Conservation (phyloP, 1,140 invertebrate genomes). For the Eulimnadia texana region DNA sequence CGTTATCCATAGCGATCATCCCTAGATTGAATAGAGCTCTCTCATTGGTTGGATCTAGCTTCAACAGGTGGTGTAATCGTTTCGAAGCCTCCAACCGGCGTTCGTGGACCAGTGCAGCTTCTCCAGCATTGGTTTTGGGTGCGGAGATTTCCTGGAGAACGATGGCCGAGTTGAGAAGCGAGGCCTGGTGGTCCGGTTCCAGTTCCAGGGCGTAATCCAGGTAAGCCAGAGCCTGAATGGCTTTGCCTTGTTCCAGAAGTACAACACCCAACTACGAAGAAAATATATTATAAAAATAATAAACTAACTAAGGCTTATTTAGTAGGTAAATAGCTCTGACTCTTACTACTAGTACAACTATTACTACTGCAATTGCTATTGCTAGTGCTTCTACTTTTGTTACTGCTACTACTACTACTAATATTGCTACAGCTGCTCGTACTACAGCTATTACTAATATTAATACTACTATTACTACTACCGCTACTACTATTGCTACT, state of each 20-base stretch:
- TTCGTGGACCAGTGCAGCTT: neutral
- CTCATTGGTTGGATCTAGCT: slow-evolving; percentile 58
- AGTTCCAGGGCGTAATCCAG: slow-evolving; percentile 83
- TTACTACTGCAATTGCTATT: no score
- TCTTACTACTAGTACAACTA: no score
- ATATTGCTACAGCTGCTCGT: no score
- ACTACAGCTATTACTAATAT: no score
- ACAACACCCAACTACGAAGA: slow-evolving; percentile 70
- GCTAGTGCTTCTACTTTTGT: no score
- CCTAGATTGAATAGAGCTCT: slow-evolving; percentile 86
- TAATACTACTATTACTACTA: no score
- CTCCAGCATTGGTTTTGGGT: slow-evolving; percentile 29
- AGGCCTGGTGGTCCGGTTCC: slow-evolving; percentile 88
- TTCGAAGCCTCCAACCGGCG: slow-evolving; percentile 12
- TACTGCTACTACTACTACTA: no score
- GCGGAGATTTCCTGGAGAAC: slow-evolving; percentile 75
- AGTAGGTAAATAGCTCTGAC: no score
- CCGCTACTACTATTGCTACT: no score
- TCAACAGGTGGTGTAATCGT: slow-evolving; percentile 48
- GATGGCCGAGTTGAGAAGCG: slow-evolving; percentile 87
- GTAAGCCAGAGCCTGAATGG: slow-evolving; percentile 74
- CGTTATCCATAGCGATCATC: slow-evolving; percentile 92
- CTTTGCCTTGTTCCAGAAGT: slow-evolving; percentile 78
- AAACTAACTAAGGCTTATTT: neutral
- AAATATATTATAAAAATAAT: no score